A percentile compares a stretch with the other conserved stretches of the same genome.
These are phyloP conservation scores for Bradypodion ventrale DNA, from an alignment of 2,797 vertebrate species.

Conservation along the genomic window DNA sequence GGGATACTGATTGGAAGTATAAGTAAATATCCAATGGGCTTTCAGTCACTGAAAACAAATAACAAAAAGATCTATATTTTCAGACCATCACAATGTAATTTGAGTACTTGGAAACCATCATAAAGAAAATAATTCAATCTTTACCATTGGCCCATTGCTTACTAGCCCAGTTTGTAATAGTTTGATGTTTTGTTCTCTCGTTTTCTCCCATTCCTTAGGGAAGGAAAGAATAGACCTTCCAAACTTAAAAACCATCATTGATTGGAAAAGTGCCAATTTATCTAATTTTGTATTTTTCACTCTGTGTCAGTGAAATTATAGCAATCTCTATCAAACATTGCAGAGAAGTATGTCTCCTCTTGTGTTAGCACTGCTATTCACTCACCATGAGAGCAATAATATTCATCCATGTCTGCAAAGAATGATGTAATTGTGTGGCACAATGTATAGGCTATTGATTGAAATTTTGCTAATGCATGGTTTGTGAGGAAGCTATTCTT, in stretches of 20 bases:
- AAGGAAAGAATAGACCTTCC: not conserved
- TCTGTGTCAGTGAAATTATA: constrained; percentile 9
- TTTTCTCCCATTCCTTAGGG: not conserved
- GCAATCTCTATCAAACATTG: not conserved
- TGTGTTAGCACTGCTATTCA: not conserved
- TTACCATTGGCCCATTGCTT: not conserved
- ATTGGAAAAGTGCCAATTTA: not conserved
- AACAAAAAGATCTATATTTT: not conserved
- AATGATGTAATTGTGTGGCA: not conserved
- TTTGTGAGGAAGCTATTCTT: not conserved
- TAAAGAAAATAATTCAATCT: not conserved
- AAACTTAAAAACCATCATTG: not conserved
- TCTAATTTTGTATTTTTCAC: not conserved
- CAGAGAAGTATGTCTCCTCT: not conserved
- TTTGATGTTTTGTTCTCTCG: not conserved
- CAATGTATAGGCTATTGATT: not conserved
- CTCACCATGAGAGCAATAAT: not conserved
- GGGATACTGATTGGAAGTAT: not conserved
- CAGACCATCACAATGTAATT: not conserved
- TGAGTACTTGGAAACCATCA: not conserved
- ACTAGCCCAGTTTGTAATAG: not conserved
- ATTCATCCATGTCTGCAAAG: not conserved
- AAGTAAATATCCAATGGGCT: too few species aligned
- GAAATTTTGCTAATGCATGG: constrained; percentile 1
- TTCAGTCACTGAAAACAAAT: too few species aligned